Conservation (phyloP, 2,113 vertebrate genomes). For the Microcebus tavaratra region DNA sequence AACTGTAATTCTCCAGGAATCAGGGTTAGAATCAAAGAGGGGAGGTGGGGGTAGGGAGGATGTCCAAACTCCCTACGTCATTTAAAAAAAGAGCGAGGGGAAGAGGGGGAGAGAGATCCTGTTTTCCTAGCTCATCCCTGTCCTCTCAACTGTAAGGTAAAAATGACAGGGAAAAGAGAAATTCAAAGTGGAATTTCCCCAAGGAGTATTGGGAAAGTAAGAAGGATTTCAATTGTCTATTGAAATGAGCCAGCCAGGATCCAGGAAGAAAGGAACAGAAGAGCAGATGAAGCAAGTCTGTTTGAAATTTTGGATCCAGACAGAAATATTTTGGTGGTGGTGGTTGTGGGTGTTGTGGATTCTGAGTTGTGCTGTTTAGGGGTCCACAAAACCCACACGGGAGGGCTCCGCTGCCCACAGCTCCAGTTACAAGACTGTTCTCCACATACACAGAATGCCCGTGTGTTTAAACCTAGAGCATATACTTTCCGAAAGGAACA, state of each 20-base stretch:
- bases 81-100: background rate
- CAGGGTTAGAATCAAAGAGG: background rate
- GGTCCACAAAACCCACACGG: background rate
- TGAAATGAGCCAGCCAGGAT: background rate
- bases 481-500: background rate
- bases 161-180: conserved; percentile 27
- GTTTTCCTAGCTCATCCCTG: background rate
- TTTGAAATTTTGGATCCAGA: background rate
- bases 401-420: background rate
- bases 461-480: background rate
- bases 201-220: conserved; percentile 50
- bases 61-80: conserved; percentile 62
- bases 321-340: background rate
- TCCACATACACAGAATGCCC: background rate
- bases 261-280: background rate
- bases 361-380: background rate
- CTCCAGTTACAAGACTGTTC: background rate
- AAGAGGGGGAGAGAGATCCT: background rate
- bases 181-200: conserved; percentile 69
- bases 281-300: background rate
- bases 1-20: conserved; percentile 36
- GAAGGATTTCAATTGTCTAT: conserved; percentile 47
- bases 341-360: background rate
- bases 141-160: background rate
- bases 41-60: conserved; percentile 37